Evolutionary conservation across 2,797 vertebrate species (phyloP), one percentile per base, ranked within the genome.

Genomic region (Phaenicophaeus curvirostris): DNA sequence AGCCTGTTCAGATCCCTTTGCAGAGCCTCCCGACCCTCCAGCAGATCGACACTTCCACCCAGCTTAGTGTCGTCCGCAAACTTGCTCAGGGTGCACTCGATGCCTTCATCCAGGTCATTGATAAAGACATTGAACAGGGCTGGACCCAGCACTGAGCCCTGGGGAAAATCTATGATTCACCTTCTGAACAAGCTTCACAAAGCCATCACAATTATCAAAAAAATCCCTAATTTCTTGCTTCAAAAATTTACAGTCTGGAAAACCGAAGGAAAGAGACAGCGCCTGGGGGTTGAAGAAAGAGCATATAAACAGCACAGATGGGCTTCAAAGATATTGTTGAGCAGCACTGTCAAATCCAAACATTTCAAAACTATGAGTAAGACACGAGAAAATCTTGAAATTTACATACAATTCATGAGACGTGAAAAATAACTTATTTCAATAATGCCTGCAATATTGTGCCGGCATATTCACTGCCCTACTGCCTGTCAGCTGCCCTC

Each of bases 311-410:
- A 93, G 93, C 92, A 90, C 93, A 96, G 94, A 96, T 94, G 81
- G 96, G 86, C 86, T 96, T 92, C 89, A 77, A 37, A 95, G 81
- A 91, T 65, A 84, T 58, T 92, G 85, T 80, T 95, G 88, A 93
- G 68, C 65, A 79, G 78, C 61, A 68, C 0, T 95, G 84, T 63
- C 93, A 94, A 77, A 90, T 84, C 72, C 65, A 93, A 95, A 92
- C 74, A 90, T 83, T 92, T 93, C 84, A 89, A 95, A 95, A 93
- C 61, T 95, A 54, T 95, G 93, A 96, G 86, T 95, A 90, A 96
- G 81, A 81, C 67, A 89, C n/a, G n/a, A 90, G 80, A 82, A 94
- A 90, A 89, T 33, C 87, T 90, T 92, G 68, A 95, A 92, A 92
- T 95, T 89, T 92, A 90, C 93, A 94, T 94, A 93, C 75, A 85